Conservation (phyloP, 2,888 invertebrate species). For the Nemoura dubitans region DNA sequence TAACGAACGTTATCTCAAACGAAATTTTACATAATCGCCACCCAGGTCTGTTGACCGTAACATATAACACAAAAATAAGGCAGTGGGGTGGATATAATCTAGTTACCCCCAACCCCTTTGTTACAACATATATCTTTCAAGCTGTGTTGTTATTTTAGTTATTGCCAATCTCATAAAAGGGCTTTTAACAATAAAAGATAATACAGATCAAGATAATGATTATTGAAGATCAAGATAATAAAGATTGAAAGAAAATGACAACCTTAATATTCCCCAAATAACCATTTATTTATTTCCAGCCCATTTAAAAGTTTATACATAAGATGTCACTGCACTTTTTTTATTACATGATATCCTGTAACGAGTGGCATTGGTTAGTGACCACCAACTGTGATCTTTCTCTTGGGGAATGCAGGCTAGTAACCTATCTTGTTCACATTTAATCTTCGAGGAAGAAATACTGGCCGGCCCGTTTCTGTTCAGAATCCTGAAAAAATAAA, state of each 20-base stretch:
- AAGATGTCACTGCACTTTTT: not conserved
- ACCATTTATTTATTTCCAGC: not conserved
- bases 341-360: not conserved
- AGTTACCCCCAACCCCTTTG: too few species aligned
- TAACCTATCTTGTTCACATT: not conserved
- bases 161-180: too few species aligned
- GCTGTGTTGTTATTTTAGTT: too few species aligned
- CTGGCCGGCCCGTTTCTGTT: conserved; percentile 97
- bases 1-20: too few species aligned
- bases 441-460: conserved; percentile 99
- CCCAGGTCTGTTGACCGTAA: too few species aligned
- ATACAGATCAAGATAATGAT: too few species aligned
- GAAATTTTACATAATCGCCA: too few species aligned
- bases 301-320: not conserved
- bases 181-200: too few species aligned
- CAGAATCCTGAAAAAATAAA: conserved; percentile 77
- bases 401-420: not conserved
- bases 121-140: not conserved
- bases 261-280: not conserved
- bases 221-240: too few species aligned
- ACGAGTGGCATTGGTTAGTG: not conserved
- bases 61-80: too few species aligned
- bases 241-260: not conserved
- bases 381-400: not conserved
- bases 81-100: too few species aligned